phyloP scores from a whole-genome alignment of 2,113 vertebrate species.

The Xiphophorus maculatus region DNA sequence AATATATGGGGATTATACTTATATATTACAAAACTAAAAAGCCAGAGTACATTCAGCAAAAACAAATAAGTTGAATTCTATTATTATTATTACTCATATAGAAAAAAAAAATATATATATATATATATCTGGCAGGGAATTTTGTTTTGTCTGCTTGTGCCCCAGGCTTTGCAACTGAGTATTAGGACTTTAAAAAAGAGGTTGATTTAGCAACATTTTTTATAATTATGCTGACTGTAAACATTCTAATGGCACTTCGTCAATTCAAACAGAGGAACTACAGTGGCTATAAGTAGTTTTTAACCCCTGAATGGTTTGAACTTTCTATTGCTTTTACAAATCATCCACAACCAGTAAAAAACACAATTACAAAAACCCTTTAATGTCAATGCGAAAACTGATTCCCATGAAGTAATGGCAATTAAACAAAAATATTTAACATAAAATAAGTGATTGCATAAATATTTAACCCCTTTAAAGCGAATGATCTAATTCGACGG shows the following conservation, averaged over 20 bases:
- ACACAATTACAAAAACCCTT: no score
- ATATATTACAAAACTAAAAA: neutral
- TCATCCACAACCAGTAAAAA: neutral
- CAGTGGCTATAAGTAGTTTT: neutral
- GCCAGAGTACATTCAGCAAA: neutral
- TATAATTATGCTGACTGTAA: neutral
- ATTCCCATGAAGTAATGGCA: no score
- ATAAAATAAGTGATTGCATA: no score
- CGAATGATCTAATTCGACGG: no score
- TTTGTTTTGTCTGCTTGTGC: neutral
- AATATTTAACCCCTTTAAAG: no score
- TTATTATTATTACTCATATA: neutral
- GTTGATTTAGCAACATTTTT: neutral
- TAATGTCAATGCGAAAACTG: no score
- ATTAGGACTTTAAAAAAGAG: neutral
- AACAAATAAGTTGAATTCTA: constrained; percentile 3
- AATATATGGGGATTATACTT: neutral
- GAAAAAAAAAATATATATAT: neutral
- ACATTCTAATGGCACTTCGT: neutral
- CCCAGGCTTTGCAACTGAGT: neutral
- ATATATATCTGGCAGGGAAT: neutral
- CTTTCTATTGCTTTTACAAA: no score
- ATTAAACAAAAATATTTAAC: no score
- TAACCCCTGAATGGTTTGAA: no score
- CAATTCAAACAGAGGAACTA: neutral